Evolutionary conservation across 2,888 invertebrate genomes (phyloP).

Genomic region (Gari tellinella): DNA sequence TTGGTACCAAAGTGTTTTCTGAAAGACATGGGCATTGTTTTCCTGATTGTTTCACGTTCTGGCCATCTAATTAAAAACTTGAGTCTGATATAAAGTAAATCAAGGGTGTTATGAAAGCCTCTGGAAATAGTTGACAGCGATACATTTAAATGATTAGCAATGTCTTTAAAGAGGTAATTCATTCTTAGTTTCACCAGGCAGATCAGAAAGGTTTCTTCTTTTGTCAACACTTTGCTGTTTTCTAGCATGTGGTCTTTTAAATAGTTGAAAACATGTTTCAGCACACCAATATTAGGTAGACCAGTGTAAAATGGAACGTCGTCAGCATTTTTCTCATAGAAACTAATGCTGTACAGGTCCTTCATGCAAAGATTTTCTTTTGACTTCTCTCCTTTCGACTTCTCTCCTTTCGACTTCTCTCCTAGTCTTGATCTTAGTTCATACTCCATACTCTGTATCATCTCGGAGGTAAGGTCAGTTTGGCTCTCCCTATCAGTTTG

Average conservation of each 20-base stretch:
- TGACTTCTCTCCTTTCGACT: background rate
- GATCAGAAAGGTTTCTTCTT: slow-evolving; percentile 32
- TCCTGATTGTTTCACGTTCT: slow-evolving; percentile 18
- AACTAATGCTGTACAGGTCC: slow-evolving; percentile 6
- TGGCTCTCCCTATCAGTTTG: slow-evolving; percentile 7
- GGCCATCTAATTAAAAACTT: slow-evolving; percentile 31
- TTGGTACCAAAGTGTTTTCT: slow-evolving; percentile 39
- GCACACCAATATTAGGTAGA: slow-evolving; percentile 20
- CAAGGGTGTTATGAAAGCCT: slow-evolving; percentile 26
- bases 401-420: no score
- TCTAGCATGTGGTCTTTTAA: slow-evolving; percentile 17
- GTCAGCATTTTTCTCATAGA: slow-evolving; percentile 25
- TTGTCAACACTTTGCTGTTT: slow-evolving; percentile 19
- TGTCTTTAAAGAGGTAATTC: slow-evolving; percentile 28
- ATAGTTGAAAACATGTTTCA: slow-evolving; percentile 25
- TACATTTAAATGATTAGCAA: slow-evolving; percentile 30
- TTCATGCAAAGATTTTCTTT: background rate
- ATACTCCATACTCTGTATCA: slow-evolving; percentile 8
- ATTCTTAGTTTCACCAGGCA: slow-evolving; percentile 35
- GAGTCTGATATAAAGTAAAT: slow-evolving; percentile 27
- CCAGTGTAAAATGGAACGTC: slow-evolving; percentile 32
- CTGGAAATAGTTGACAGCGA: slow-evolving; percentile 23
- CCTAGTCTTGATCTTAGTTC: slow-evolving; percentile 4
- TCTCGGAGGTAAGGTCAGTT: slow-evolving; percentile 21
- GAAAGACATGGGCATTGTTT: slow-evolving; percentile 43